Evolutionary conservation across 92 coral and sea anemone genomes (phyloP), one percentile per base, ranked within the genome.

Genomic region (Zoanthus sociatus): DNA sequence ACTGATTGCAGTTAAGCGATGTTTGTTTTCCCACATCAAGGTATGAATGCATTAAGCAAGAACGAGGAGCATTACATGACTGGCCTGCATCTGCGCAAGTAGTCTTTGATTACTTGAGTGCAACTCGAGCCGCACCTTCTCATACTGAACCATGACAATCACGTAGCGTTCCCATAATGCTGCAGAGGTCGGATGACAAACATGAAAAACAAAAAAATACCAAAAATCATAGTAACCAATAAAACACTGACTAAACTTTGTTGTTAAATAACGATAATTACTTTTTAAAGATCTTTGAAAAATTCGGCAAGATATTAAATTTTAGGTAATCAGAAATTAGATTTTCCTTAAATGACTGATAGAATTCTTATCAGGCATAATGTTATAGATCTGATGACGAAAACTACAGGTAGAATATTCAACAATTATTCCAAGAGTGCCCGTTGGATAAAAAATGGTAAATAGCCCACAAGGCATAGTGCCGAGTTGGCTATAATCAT

Each of bases 111-210:
- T 97, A 94, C 98, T 94, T 85, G 91, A 88, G 99, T 89, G 89
- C 94, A 97, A 91, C 91, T 97, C 99, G 79, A 92, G 96, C 93
- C 99, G 96, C 98, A 97, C 99, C 99, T 97, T 95, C 95, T 95
- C 94, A 90, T 97, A 95, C 61, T 92, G 94, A 86, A 91, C 93
- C 86, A 91, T 92, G 20, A 96, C 84, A 48, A 89, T 92, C 73
- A 93, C 86, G 84, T 97, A 92, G 55, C 96, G 95, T 82, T 95
- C 96, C 99, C 99, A 97, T 88, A 97, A 82, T 53, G 98, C 99
- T 97, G 93, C 18, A 73, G 73, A 68, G 55, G 20, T 51, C 16
- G 61, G 37, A 42, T 11, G 51, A 33, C 44, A 71, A 54, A 73
- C 37, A 72, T 71, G 71, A 78, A 17, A 71, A 79, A 63, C 54